Evolutionary conservation across 2,113 vertebrate genomes (phyloP).

Genomic region (Nymphicus hollandicus): DNA sequence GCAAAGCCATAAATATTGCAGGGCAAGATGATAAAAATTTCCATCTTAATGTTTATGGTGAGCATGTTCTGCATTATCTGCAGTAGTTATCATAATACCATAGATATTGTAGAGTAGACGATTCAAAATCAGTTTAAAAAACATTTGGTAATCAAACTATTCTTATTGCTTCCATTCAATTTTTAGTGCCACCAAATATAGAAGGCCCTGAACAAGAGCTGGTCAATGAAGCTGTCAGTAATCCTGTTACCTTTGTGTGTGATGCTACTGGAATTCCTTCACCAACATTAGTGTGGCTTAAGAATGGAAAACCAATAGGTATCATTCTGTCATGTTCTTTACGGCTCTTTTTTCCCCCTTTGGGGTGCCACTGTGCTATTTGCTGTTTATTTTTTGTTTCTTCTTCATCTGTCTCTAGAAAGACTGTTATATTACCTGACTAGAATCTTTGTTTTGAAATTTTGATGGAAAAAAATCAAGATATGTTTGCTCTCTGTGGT

Average conservation of each 20-base stretch:
- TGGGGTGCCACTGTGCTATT: background rate
- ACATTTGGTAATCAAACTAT: background rate
- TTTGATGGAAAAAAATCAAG: background rate
- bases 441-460: background rate
- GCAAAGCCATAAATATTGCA: conserved; percentile 92
- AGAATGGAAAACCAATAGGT: conserved; percentile 88
- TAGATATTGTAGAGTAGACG: background rate
- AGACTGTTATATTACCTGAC: background rate
- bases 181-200: conserved; percentile 87
- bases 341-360: background rate
- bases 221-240: conserved; percentile 83
- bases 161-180: conserved; percentile 5
- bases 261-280: conserved; percentile 92
- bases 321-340: background rate
- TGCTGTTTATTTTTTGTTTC: background rate
- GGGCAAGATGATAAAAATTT: conserved; percentile 95
- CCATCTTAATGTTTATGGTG: conserved; percentile 93
- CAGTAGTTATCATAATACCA: background rate
- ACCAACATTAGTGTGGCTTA: conserved; percentile 87
- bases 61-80: conserved; percentile 2
- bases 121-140: background rate
- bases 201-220: conserved; percentile 81
- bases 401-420: background rate
- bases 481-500: background rate
- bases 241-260: conserved; percentile 86